Base-by-base conservation (phyloP, 2,888 invertebrate genomes). In the Flabesymbios commensalis region DNA sequence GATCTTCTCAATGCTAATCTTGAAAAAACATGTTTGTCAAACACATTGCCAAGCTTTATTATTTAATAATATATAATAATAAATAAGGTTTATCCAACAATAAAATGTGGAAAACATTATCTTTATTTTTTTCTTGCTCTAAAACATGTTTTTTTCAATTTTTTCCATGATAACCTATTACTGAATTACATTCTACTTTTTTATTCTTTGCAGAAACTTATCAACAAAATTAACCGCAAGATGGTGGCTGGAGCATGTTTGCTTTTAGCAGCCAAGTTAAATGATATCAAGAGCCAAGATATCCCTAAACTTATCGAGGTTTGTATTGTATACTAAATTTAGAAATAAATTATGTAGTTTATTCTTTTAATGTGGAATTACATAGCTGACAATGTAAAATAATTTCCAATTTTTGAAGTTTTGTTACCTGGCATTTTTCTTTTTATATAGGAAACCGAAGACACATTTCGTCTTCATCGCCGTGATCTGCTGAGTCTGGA, bases 201-300 rank as follows among this genome's bases (percentile, higher is more conserved):
- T 36, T 7, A n/a, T 4, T 51, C 14, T 45, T 31, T 43, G 4
- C 72, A 83, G 83, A 80, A 92, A 78, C 85, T 95, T 63, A 93
- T 98, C 54, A 95, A 94, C 77, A 99, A 98, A 83, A 90, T 90
- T 78, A 98, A 98, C 80, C 87, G 98, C 48, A 98, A 97, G 84
- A 85, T 95, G 61, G 95, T 95, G 80, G 96, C 97, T 19, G 97
- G 94, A 42, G 94, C 96, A 17, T 94, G 96, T 82, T 86, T 99
- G 58, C 84, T 98, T 63, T 86, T 99, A 17, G 93, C 97, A 39
- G 94, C 97, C 41, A 99, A 99, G 85, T 87, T 99, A 75, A 98
- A 97, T 81, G 98, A 99, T 79, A 91, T 95, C 47, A 97, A 95
- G 84, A 96, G 96, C 48, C 90, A 92, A 69, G 86, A 88, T 60